phyloP scores from a whole-genome alignment of 1,140 invertebrate genomes.

The Drosophila kohkoa region DNA sequence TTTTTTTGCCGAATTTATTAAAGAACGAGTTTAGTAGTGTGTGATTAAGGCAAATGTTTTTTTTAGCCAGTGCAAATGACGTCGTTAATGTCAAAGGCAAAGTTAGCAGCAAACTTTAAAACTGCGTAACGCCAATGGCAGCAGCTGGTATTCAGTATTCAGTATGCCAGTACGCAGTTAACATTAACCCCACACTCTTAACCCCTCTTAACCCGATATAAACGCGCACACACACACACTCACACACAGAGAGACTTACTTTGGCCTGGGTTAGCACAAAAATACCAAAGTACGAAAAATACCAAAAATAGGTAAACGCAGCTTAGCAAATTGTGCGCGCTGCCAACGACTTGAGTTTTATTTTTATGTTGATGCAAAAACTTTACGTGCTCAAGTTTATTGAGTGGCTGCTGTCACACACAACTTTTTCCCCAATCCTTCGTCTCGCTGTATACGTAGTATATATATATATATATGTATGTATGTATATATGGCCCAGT shows the following conservation, averaged over 20 bases:
- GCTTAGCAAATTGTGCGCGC: slow-evolving; percentile 60
- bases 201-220: background rate
- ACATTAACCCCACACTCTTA: background rate
- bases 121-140: slow-evolving; percentile 12
- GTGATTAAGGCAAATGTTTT: slow-evolving; percentile 43
- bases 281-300: slow-evolving; percentile 30
- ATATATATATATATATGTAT: slow-evolving; percentile 4
- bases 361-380: slow-evolving; percentile 69
- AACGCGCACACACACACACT: too few relatives aligned
- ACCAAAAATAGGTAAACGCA: slow-evolving; percentile 53
- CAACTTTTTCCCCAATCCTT: background rate
- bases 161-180: background rate
- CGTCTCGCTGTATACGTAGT: background rate
- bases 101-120: slow-evolving; percentile 48
- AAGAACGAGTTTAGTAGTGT: slow-evolving; percentile 42
- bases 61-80: slow-evolving; percentile 21
- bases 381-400: slow-evolving; percentile 65
- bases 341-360: slow-evolving; percentile 64
- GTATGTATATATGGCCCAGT: slow-evolving; percentile 12
- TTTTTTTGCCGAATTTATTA: too few relatives aligned
- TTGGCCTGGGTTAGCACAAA: background rate
- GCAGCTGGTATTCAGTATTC: slow-evolving; percentile 22
- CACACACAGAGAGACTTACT: too few relatives aligned
- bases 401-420: slow-evolving; percentile 52
- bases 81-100: slow-evolving; percentile 45